Evolutionary conservation across 1,140 invertebrate genomes (phyloP).

Genomic region (Probaryconus sp.): DNA sequence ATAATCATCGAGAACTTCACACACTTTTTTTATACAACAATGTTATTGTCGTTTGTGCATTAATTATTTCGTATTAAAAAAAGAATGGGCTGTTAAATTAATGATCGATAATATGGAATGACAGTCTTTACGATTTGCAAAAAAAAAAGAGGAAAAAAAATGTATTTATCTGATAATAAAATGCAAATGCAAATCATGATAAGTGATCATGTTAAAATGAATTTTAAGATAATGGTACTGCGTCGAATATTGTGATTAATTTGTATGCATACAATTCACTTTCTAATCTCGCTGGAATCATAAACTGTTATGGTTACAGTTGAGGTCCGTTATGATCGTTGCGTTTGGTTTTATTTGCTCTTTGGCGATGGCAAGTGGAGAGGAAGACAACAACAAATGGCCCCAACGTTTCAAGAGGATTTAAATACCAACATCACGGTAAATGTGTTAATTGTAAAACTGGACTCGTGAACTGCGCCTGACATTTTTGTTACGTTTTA

Average conservation of each 20-base stretch:
- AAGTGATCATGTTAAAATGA: slow-evolving; percentile 5
- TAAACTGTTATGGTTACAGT: slow-evolving; percentile 52
- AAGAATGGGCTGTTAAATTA: no score
- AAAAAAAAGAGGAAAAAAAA: no score
- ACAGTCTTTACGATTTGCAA: no score
- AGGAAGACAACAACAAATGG: not conserved
- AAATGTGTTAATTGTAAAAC: slow-evolving; percentile 45
- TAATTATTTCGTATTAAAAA: no score
- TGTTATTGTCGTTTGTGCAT: no score
- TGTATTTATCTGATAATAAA: no score
- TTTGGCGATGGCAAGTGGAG: not conserved
- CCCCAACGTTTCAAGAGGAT: not conserved
- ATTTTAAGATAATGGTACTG: slow-evolving; percentile 19
- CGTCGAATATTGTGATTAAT: slow-evolving; percentile 42
- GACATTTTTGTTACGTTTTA: no score
- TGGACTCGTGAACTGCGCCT: no score
- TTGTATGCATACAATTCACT: slow-evolving; percentile 45
- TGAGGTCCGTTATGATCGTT: slow-evolving; percentile 32
- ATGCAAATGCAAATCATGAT: no score
- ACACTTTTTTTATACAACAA: no score
- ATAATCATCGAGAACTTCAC: no score
- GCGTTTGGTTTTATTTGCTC: slow-evolving; percentile 8
- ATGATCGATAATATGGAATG: no score
- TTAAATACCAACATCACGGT: slow-evolving; percentile 21
- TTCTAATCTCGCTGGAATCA: slow-evolving; percentile 51